Percentiles rank a stretch among this genome's conserved stretches.
Evolutionary conservation across 1,140 invertebrate species (phyloP).

Genomic region (Calycopis cecrops): DNA sequence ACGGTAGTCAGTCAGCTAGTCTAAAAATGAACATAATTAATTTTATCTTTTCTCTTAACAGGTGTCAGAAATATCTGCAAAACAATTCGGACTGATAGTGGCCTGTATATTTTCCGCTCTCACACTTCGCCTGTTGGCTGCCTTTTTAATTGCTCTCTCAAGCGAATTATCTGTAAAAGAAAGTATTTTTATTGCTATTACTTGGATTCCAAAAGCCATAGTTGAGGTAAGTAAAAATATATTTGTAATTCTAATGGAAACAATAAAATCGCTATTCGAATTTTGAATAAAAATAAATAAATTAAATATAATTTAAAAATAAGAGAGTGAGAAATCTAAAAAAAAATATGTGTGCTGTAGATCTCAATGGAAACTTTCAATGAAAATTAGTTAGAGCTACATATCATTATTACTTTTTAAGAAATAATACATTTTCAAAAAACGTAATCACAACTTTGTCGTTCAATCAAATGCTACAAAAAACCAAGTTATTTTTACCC

Average conservation of each 20-base stretch:
- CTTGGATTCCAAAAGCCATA: slow-evolving; percentile 68
- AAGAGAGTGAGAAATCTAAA: too few species aligned
- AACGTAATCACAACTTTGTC: too few species aligned
- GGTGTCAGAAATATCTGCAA: slow-evolving; percentile 43
- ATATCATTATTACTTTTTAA: too few species aligned
- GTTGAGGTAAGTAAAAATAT: slow-evolving; percentile 51
- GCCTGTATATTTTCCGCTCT: slow-evolving; percentile 52
- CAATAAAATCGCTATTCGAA: too few species aligned
- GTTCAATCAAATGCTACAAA: too few species aligned
- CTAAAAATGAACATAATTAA: background rate
- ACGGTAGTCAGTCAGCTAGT: too few species aligned
- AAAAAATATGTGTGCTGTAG: too few species aligned
- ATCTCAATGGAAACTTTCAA: too few species aligned
- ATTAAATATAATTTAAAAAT: too few species aligned
- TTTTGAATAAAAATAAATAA: background rate
- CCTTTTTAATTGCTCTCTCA: slow-evolving; percentile 50
- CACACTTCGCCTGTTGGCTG: slow-evolving; percentile 49
- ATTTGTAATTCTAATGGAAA: background rate
- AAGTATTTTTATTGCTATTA: slow-evolving; percentile 58
- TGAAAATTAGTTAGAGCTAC: too few species aligned
- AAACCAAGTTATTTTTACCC: too few species aligned
- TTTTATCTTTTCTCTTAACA: slow-evolving; percentile 28
- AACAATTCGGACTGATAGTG: slow-evolving; percentile 52
- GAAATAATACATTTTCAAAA: too few species aligned
- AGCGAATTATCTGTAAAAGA: slow-evolving; percentile 54